Conservation (phyloP, 2,113 vertebrate species). For the Morphnarchus princeps region DNA sequence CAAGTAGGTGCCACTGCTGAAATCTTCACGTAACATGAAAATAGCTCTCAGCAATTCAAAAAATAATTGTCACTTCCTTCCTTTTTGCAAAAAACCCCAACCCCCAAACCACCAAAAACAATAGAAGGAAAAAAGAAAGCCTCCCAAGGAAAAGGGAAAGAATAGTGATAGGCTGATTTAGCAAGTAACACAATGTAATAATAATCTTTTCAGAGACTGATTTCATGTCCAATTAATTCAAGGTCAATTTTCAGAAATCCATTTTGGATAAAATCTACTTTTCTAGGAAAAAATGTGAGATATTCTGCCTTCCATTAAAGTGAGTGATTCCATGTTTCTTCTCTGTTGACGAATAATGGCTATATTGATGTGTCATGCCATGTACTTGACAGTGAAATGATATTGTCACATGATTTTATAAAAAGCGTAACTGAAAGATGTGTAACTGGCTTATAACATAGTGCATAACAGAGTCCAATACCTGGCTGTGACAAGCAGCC, state of each 20-base stretch:
- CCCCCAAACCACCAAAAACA: too few relatives aligned
- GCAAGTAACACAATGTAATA: neutral
- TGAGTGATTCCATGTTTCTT: neutral
- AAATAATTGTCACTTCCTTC: constrained; percentile 40
- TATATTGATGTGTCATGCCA: neutral
- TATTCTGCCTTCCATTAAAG: neutral
- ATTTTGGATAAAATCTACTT: neutral
- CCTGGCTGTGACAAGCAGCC: neutral
- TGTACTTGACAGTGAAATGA: neutral
- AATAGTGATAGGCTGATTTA: neutral
- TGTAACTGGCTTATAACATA: neutral
- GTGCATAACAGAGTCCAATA: neutral
- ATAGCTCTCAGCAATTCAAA: constrained; percentile 15
- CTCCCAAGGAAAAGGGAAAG: neutral
- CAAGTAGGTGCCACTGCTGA: neutral
- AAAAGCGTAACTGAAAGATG: neutral
- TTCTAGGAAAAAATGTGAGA: neutral
- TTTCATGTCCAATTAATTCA: neutral
- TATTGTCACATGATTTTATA: neutral
- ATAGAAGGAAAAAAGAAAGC: neutral
- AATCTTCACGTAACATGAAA: neutral
- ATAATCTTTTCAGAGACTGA: neutral
- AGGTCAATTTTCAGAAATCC: neutral
- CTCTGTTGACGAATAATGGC: neutral
- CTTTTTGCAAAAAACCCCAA: neutral